Percentiles rank a stretch among this genome's conserved stretches.
Evolutionary conservation across 2,797 vertebrate genomes (phyloP).

Genomic region (Cirrhinus molitorella): DNA sequence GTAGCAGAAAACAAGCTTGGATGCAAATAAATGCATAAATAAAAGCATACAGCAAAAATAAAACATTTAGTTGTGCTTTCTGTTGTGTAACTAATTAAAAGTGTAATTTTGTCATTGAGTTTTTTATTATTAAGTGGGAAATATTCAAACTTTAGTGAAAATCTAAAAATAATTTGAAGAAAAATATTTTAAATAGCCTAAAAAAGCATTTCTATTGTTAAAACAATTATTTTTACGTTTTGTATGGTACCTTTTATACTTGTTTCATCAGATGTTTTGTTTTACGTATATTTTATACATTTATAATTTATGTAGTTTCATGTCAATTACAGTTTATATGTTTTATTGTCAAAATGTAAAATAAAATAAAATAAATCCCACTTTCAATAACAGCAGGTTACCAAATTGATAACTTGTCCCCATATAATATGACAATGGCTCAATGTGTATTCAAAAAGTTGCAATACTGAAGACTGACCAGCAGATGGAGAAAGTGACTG

Average conservation of each 20-base stretch:
- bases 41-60: no score
- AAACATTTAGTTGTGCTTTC: not conserved
- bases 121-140: not conserved
- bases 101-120: no score
- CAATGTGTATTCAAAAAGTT: not conserved
- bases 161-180: not conserved
- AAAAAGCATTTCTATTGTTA: not conserved
- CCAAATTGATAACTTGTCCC: not conserved
- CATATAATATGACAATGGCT: not conserved
- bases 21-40: not conserved
- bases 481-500: constrained; percentile 9
- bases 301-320: not conserved
- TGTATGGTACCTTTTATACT: not conserved
- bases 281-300: not conserved
- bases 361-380: not conserved
- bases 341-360: not conserved
- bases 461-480: constrained; percentile 4
- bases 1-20: not conserved
- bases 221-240: not conserved
- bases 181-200: not conserved
- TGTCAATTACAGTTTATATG: not conserved
- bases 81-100: no score
- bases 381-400: not conserved
- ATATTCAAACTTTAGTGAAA: not conserved
- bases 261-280: not conserved